Evolutionary conservation across 92 coral and sea anemone genomes (phyloP), one percentile per base, ranked within the genome.

Genomic region (Heliopora coerulea): DNA sequence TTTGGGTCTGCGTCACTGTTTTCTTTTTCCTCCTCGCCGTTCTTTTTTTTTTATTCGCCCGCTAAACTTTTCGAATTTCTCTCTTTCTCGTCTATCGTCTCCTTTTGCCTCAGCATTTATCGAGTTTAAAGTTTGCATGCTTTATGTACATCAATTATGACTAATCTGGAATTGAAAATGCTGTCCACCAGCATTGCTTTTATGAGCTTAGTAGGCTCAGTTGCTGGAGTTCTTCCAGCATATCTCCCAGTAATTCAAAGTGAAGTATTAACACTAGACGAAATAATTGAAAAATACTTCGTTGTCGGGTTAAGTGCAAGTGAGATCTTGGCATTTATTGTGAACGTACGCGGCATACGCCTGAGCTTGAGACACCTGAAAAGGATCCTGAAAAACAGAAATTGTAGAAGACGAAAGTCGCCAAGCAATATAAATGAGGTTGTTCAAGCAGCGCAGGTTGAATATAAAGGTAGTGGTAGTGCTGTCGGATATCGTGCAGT

Each of bases 391-490:
- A 62, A 32, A 49, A 76, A 35, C 17, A 57, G 61, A 62, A 49
- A 49, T 18, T 76, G 60, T 33, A 62, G 39, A 31, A 76, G 81
- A 60, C 52, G 52, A 76, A 48, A 21, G 32, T 18, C 18, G 18
- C 46, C 24, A 14, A 76, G 72, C 34, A 67, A 76, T 10, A 44
- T 76, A 17, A 42, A 62, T 27, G 35, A 41, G 54, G 35, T 76
- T 76, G 72, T 75, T 32, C 25, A 28, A 24, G 80, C 72, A 41
- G 35, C 60, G 30, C 72, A 75, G 65, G 69, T 59, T 42, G 60
- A 75, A 60, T 48, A 59, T 31, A 54, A 57, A 49, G 75, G 66
- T 18, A 76, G 69, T 77, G 73, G 72, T 12, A 59, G 48, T 62
- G 15, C 42, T 20, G 20, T 78, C 32, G 75, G 82, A 12, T 78